Conservation (phyloP, 1,140 invertebrate genomes). For the Semibalanus balanoides region DNA sequence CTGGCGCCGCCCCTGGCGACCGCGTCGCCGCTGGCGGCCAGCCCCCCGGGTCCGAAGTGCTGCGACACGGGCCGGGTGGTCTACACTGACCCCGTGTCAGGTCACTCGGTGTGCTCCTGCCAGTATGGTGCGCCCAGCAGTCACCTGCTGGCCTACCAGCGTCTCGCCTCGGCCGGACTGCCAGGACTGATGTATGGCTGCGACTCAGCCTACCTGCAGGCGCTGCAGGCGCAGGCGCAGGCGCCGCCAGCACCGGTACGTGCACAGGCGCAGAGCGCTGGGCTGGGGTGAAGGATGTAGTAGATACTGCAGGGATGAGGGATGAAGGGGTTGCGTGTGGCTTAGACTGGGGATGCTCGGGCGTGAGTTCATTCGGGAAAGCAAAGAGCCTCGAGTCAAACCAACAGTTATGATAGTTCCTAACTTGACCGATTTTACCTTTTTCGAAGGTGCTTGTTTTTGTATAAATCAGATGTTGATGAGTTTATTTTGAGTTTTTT, state of each 20-base stretch:
- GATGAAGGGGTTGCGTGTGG: too few relatives aligned
- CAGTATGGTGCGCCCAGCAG: slow-evolving; percentile 51
- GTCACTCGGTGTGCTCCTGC: slow-evolving; percentile 83
- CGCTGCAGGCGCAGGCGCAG: slow-evolving; percentile 2
- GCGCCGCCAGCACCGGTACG: background rate
- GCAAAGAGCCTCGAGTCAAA: too few relatives aligned
- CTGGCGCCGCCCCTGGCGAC: background rate
- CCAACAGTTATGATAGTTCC: too few relatives aligned
- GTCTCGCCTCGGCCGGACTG: slow-evolving; percentile 49
- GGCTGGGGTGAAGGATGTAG: too few relatives aligned
- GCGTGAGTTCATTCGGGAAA: too few relatives aligned
- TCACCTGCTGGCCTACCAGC: slow-evolving; percentile 56
- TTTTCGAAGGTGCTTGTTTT: too few relatives aligned
- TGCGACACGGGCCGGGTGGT: slow-evolving; percentile 82
- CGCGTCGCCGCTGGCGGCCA: background rate
- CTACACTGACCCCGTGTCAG: slow-evolving; percentile 79
- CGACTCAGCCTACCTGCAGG: slow-evolving; percentile 24
- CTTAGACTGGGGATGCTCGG: too few relatives aligned
- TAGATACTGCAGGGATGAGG: too few relatives aligned
- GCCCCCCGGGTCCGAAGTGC: slow-evolving; percentile 38
- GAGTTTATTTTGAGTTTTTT: too few relatives aligned
- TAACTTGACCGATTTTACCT: too few relatives aligned
- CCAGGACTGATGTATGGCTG: slow-evolving; percentile 56
- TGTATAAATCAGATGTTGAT: too few relatives aligned
- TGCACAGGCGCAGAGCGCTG: background rate